Evolutionary conservation across 2,113 vertebrate species (phyloP), one percentile per base, ranked within the genome.

Genomic region (Syrrhaptes paradoxus): DNA sequence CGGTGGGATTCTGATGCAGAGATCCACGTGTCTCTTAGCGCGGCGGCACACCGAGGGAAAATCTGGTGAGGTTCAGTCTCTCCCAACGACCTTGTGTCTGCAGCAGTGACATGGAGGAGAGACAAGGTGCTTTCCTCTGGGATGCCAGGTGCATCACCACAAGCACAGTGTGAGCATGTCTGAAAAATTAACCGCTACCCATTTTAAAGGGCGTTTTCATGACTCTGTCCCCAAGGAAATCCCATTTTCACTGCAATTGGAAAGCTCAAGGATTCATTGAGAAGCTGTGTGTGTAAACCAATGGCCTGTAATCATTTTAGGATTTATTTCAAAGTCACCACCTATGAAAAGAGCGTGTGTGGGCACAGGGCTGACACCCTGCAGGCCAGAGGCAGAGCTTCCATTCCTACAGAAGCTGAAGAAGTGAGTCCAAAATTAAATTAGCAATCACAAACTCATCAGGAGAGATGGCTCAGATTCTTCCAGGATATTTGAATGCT

Each of bases 311-410:
- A 91, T 91, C 10, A 84, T 73, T 3, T 51, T 8, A 52, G 73
- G 92, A 80, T 91, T 91, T 84, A 84, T 86, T 89, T 94, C 67
- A 86, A 93, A 87, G 90, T 94, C 79, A 61, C 32, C 54, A 31
- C 21, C 59, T 38, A 6, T 7, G 73, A n/a, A 29, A 93, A 61
- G 76, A 63, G 57, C 38, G 19, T 51, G 58, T 52, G 67, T n/a
- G 51, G 45, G 77, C 77, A 76, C 4, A 15, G 52, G 45, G 31
- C 26, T 51, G 11, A 32, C 17, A 78, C 51, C 43, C 8, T 22
- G 34, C 38, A 52, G 38, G 31, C 48, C 54, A 82, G 51, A 85
- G 66, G 48, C 85, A 79, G 65, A 73, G 68, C 59, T 86, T 80
- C 76, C 71, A 45, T 83, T 89, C 74, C 78, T 89, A 41, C 72